These are phyloP conservation scores for Spodoptera picta DNA, from an alignment of 2,888 invertebrate genomes.

Conservation along the genomic window DNA sequence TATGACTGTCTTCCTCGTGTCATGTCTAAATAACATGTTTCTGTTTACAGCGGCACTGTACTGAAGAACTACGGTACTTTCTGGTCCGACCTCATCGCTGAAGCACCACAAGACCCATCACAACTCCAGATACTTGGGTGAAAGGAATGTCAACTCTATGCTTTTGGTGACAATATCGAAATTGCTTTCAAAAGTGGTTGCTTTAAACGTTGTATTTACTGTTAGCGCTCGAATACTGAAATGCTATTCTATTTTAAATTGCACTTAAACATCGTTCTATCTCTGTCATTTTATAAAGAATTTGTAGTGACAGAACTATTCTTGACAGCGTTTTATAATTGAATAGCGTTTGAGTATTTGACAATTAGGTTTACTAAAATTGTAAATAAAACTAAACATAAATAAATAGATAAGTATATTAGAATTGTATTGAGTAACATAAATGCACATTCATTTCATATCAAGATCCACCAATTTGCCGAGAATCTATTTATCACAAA, in stretches of 20 bases:
- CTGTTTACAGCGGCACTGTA: conserved; percentile 91
- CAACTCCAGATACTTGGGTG: conserved; percentile 78
- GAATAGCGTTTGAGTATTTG: too few relatives aligned
- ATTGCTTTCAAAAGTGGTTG: conserved; percentile 19
- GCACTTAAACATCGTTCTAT: too few relatives aligned
- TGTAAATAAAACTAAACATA: conserved; percentile 57
- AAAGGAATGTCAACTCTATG: conserved; percentile 29
- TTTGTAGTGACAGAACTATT: too few relatives aligned
- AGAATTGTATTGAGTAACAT: conserved; percentile 63
- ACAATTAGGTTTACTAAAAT: conserved; percentile 12
- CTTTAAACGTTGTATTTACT: conserved; percentile 9
- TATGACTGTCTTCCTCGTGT: conserved; percentile 24
- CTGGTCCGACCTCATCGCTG: conserved; percentile 91
- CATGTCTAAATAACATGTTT: conserved; percentile 24
- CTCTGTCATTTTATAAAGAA: too few relatives aligned
- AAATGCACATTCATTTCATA: conserved; percentile 61
- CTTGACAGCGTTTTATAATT: too few relatives aligned
- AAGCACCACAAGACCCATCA: conserved; percentile 80
- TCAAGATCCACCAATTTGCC: conserved; percentile 42
- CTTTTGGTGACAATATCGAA: conserved; percentile 1
- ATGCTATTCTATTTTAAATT: too few relatives aligned
- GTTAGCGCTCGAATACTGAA: too few relatives aligned
- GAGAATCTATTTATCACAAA: conserved; percentile 44
- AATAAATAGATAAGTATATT: conserved; percentile 69
- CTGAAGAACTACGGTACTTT: conserved; percentile 93